Percentiles rank a stretch among this genome's conserved stretches.
These are phyloP conservation scores for Bellardia pandia DNA, from an alignment of 2,888 invertebrate species.

Conservation along the genomic window DNA sequence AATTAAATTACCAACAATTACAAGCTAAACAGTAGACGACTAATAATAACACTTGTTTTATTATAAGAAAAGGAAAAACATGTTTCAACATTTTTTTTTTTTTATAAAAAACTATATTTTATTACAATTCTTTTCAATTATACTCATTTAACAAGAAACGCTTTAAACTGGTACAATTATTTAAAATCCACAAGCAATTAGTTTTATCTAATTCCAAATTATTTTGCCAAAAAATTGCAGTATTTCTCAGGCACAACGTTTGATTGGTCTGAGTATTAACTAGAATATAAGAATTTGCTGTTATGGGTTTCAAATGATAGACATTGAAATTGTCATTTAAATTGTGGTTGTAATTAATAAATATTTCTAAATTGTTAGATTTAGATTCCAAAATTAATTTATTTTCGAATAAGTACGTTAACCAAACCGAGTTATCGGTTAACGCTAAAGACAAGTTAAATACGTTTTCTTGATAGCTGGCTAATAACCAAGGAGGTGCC, in stretches of 20 bases:
- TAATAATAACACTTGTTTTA: constrained; percentile 35
- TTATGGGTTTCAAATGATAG: constrained; percentile 54
- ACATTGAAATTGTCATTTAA: constrained; percentile 45
- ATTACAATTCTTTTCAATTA: constrained; percentile 65
- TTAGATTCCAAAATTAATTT: constrained; percentile 57
- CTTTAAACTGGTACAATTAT: constrained; percentile 65
- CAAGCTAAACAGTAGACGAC: constrained; percentile 12
- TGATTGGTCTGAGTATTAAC: constrained; percentile 46
- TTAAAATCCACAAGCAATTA: constrained; percentile 64
- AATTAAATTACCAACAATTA: constrained; percentile 61
- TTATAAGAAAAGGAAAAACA: constrained; percentile 30
- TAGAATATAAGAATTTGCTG: constrained; percentile 29
- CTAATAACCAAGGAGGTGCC: not conserved
- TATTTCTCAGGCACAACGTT: constrained; percentile 49
- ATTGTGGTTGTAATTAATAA: constrained; percentile 57
- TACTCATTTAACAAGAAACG: constrained; percentile 76
- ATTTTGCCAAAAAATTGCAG: constrained; percentile 49
- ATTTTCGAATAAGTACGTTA: constrained; percentile 11
- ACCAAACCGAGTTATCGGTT: constrained; percentile 24
- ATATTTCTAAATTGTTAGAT: constrained; percentile 37
- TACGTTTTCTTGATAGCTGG: constrained; percentile 16
- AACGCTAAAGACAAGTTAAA: constrained; percentile 43
- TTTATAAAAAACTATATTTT: constrained; percentile 28
- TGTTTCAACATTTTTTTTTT: constrained; percentile 16
- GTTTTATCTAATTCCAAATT: not conserved